Percentiles rank a stretch among this genome's conserved stretches.
Conservation (phyloP, 2,113 vertebrate genomes). For the Neopipo cinnamomea region DNA sequence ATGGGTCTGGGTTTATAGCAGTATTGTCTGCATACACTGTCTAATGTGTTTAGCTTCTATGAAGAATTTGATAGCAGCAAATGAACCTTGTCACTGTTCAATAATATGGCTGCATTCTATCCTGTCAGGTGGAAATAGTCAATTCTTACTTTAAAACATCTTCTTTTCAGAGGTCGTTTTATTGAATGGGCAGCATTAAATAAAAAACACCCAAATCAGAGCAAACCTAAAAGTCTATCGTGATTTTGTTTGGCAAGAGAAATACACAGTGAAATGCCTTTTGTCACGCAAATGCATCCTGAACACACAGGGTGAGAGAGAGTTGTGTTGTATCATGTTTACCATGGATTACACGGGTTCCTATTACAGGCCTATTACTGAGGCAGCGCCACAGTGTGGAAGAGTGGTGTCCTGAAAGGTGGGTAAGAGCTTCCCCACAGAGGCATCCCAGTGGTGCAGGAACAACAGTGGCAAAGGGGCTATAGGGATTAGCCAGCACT, state of each 20-base stretch:
- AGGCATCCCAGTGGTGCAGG: not conserved
- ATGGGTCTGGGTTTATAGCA: not conserved
- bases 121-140: not conserved
- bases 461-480: not conserved
- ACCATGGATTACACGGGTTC: not conserved
- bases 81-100: constrained; percentile 21
- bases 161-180: not conserved
- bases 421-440: not conserved
- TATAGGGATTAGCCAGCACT: not conserved
- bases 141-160: not conserved
- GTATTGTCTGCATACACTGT: not conserved
- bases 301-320: not conserved
- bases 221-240: not conserved
- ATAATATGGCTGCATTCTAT: not conserved
- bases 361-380: not conserved
- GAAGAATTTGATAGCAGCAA: constrained; percentile 13
- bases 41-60: not conserved
- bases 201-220: not conserved
- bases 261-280: not conserved
- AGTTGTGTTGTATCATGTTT: not conserved
- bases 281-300: not conserved
- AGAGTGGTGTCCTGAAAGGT: not conserved
- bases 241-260: not conserved
- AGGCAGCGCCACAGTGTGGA: not conserved
- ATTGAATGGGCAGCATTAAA: not conserved